These are phyloP conservation scores for Paramormyrops hopkinsi DNA, from an alignment of 2,797 vertebrate species.

Conservation along the genomic window DNA sequence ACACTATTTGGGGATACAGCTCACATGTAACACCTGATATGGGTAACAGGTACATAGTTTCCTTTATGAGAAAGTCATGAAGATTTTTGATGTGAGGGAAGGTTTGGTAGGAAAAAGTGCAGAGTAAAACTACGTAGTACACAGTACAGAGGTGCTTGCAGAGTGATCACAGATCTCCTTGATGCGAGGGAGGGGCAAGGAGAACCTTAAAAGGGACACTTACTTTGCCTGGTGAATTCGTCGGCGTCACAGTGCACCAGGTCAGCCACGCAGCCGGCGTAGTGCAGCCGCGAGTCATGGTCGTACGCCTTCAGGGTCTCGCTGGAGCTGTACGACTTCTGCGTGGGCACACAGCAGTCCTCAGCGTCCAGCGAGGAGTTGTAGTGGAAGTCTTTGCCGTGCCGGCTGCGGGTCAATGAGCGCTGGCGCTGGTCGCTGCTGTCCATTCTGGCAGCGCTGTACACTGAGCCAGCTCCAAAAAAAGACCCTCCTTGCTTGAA, in stretches of 20 bases:
- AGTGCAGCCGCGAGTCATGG: constrained; percentile 67
- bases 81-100: not conserved
- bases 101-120: not conserved
- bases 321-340: constrained; percentile 80
- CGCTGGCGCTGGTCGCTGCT: constrained; percentile 71
- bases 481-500: not conserved
- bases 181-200: not conserved
- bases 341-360: constrained; percentile 69
- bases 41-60: not conserved
- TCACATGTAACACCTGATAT: not conserved
- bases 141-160: not conserved
- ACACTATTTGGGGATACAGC: not conserved
- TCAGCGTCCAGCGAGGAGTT: constrained; percentile 72
- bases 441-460: constrained; percentile 58
- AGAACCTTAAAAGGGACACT: constrained; percentile 25
- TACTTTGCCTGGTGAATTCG: constrained; percentile 78
- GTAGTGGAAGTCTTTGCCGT: constrained; percentile 69
- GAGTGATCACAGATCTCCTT: not conserved
- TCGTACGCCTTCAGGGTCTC: constrained; percentile 77
- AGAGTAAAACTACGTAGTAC: not conserved
- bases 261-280: constrained; percentile 72
- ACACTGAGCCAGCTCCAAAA: not conserved
- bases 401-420: constrained; percentile 66
- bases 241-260: constrained; percentile 72
- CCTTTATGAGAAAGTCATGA: not conserved